Conservation (phyloP, 2,888 invertebrate species). For the Apamea anceps region DNA sequence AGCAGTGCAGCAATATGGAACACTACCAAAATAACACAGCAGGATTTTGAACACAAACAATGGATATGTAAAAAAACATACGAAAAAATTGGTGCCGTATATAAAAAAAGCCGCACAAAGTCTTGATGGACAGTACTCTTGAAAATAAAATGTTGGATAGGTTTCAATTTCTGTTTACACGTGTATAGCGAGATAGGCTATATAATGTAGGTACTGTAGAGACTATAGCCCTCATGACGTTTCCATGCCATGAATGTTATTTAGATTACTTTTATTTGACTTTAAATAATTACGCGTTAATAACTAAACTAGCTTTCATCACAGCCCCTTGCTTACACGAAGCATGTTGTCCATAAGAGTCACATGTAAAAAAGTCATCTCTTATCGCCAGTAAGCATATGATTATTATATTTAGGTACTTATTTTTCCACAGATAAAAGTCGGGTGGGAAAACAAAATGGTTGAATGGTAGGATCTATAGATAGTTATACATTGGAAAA, state of each 20-base stretch:
- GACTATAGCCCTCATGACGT: background rate
- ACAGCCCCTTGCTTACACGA: background rate
- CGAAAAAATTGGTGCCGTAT: no score
- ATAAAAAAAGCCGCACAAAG: background rate
- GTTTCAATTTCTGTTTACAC: background rate
- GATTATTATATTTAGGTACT: background rate
- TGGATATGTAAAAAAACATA: background rate
- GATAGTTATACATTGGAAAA: background rate
- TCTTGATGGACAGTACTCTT: background rate
- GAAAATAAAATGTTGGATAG: conserved; percentile 1
- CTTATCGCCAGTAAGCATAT: background rate
- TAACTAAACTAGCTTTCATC: background rate
- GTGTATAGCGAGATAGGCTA: background rate
- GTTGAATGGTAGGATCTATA: background rate
- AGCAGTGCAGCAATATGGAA: background rate
- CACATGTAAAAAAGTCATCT: background rate
- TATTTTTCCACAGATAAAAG: background rate
- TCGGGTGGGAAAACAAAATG: background rate
- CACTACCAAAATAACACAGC: background rate
- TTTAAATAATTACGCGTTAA: background rate
- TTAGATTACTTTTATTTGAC: background rate
- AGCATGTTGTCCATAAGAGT: background rate
- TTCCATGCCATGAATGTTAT: background rate
- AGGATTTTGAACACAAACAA: conserved; percentile 11
- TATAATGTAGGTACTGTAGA: no score